A percentile compares a stretch with the other conserved stretches of the same genome.
phyloP scores from a whole-genome alignment of 1,140 invertebrate species.

The Danaus melanippus region DNA sequence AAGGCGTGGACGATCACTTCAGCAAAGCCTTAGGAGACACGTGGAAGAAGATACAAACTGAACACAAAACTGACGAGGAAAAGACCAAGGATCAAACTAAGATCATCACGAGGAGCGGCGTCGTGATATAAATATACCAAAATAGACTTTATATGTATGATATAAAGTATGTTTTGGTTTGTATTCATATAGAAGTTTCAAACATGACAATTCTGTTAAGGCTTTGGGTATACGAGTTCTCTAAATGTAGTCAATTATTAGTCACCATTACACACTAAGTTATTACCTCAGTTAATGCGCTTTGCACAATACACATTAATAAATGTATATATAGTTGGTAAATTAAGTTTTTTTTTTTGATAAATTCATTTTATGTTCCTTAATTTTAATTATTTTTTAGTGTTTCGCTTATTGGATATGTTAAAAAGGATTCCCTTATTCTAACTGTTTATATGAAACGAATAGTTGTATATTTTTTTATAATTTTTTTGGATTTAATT shows the following conservation, averaged over 20 bases:
- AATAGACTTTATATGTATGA: not conserved
- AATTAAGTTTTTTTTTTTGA: no score
- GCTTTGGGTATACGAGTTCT: constrained; percentile 36
- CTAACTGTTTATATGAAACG: no score
- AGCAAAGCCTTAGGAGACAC: constrained; percentile 95
- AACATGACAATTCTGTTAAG: constrained; percentile 59
- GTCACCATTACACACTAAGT: constrained; percentile 67
- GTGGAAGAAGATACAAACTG: constrained; percentile 86
- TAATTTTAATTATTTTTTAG: constrained; percentile 40
- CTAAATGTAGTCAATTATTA: constrained; percentile 60
- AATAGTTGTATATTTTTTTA: no score
- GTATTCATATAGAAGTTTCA: no score
- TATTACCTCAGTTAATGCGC: constrained; percentile 68
- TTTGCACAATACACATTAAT: constrained; percentile 62
- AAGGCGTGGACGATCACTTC: constrained; percentile 93
- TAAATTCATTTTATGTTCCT: no score
- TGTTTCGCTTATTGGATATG: constrained; percentile 20
- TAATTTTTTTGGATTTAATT: no score
- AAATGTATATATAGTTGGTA: constrained; percentile 31
- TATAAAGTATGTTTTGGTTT: no score
- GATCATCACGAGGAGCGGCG: constrained; percentile 64
- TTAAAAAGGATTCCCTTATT: not conserved
- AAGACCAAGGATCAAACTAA: constrained; percentile 57
- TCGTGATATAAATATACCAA: constrained; percentile 55
- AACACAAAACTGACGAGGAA: constrained; percentile 39